Base-by-base conservation (phyloP, 2,113 vertebrate species). In the Ursus arctos region DNA sequence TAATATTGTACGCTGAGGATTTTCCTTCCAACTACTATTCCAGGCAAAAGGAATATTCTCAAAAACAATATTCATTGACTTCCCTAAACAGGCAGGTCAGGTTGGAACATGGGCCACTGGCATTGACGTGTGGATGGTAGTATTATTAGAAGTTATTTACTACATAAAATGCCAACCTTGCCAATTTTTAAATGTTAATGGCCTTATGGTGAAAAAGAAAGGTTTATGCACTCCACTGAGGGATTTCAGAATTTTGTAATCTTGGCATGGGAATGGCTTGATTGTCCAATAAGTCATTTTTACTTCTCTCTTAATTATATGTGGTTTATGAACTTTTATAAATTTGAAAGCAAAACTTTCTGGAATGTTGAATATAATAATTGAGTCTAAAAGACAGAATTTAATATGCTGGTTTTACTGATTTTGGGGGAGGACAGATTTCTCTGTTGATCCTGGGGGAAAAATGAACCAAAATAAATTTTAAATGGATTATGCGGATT, bases 161-260 rank as follows among this genome's bases (percentile, higher is more conserved):
- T 88, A 72, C 26, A 77, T 76, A 77, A 98, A 98, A 96, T 96
- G 74, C 49, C 94, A 97, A 31, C 31, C 65, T 95, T 94, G 92
- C 71, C 91, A 86, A 40, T 79, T 96, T 95, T 94, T 74, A 97
- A 98, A 98, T 97, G 97, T 97, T 96, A 98, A 97, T 94, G 61
- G 72, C 84, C 31, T 95, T 83, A 61, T 89, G 96, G 89, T 86
- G 84, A 96, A 94, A 77, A 97, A 22, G 43, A 91, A 96, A 84
- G 18, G 7, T 95, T 95, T 98, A 90, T 93, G 43, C 1, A 31
- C 12, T 90, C n/a, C 36, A 88, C 88, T 49, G 79, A 89, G 96
- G 95, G 92, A 98, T 85, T 97, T 90, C 28, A 95, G 92, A 96
- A 88, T 91, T 96, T 88, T 95, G 7, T 88, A 76, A 69, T 89